A percentile compares a stretch with the other conserved stretches of the same genome.
Evolutionary conservation across 2,113 vertebrate species (phyloP).

Genomic region (Saccopteryx bilineata): DNA sequence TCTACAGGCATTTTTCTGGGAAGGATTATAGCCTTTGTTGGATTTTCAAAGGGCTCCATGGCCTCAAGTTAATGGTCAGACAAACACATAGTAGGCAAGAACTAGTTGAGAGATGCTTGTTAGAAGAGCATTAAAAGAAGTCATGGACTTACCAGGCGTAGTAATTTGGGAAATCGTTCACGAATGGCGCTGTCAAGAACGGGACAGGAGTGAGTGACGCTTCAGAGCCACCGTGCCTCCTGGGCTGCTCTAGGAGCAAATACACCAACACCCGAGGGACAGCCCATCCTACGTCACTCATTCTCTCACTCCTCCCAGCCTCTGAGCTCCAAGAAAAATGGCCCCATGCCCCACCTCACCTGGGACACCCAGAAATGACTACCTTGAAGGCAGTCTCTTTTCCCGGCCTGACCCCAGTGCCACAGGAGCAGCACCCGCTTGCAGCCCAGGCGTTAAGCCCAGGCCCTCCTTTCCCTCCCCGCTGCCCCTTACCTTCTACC

Average conservation of each 20-base stretch:
- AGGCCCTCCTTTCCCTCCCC: conserved; percentile 69
- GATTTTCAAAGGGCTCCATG: not conserved
- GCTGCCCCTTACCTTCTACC: conserved; percentile 84
- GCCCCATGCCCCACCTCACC: conserved; percentile 65
- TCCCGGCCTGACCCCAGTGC: conserved; percentile 43
- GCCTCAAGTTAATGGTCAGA: not conserved
- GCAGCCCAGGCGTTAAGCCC: conserved; percentile 76
- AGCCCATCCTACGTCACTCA: conserved; percentile 44
- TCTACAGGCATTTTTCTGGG: not conserved
- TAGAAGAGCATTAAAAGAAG: not conserved
- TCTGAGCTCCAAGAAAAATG: conserved; percentile 35
- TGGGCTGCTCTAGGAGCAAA: conserved; percentile 81
- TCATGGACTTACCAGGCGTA: conserved; percentile 91
- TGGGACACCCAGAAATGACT: conserved; percentile 42
- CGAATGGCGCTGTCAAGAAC: conserved; percentile 91
- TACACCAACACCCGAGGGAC: conserved; percentile 42
- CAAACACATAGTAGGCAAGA: not conserved
- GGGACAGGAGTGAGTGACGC: conserved; percentile 80
- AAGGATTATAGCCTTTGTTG: not conserved
- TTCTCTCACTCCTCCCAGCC: conserved; percentile 22
- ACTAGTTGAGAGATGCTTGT: not conserved
- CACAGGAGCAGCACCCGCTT: conserved; percentile 15
- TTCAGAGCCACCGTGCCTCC: conserved; percentile 73
- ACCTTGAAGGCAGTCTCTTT: conserved; percentile 67
- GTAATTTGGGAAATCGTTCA: conserved; percentile 93